Conservation (phyloP, 2,797 vertebrate genomes). For the Bufotes viridis region DNA sequence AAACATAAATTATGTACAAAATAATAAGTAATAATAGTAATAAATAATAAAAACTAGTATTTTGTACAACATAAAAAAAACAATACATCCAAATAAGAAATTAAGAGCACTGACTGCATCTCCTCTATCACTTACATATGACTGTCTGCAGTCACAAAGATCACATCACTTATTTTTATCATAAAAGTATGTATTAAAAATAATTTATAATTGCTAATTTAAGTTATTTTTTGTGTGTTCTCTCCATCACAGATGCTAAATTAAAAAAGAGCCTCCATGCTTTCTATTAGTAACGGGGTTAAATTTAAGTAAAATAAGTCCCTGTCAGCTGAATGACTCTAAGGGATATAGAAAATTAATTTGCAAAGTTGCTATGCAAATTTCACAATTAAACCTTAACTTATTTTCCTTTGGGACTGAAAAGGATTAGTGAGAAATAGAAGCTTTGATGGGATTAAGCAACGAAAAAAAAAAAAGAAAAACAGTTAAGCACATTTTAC, state of each 20-base stretch:
- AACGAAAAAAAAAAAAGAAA: conserved; percentile 52
- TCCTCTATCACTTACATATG: neutral
- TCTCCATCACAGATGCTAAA: neutral
- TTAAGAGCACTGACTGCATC: neutral
- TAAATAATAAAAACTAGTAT: too few relatives aligned
- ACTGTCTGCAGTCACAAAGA: neutral
- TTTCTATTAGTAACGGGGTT: conserved; percentile 45
- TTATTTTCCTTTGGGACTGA: conserved; percentile 70
- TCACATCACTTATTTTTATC: neutral
- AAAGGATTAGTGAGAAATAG: conserved; percentile 71
- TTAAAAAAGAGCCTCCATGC: neutral
- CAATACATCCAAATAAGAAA: neutral
- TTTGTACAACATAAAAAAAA: neutral
- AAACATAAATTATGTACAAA: too few relatives aligned
- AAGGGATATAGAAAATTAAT: conserved; percentile 72
- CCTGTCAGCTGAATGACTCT: conserved; percentile 69
- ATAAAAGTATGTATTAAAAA: neutral
- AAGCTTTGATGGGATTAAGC: conserved; percentile 68
- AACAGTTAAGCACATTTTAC: conserved; percentile 60
- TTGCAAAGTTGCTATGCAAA: conserved; percentile 80
- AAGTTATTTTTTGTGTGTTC: neutral
- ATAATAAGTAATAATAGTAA: too few relatives aligned
- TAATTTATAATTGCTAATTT: conserved; percentile 10
- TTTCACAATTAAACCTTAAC: conserved; percentile 80
- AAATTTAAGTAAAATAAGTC: conserved; percentile 69